phyloP scores from a whole-genome alignment of 2,797 vertebrate genomes.

The Florisuga fusca region DNA sequence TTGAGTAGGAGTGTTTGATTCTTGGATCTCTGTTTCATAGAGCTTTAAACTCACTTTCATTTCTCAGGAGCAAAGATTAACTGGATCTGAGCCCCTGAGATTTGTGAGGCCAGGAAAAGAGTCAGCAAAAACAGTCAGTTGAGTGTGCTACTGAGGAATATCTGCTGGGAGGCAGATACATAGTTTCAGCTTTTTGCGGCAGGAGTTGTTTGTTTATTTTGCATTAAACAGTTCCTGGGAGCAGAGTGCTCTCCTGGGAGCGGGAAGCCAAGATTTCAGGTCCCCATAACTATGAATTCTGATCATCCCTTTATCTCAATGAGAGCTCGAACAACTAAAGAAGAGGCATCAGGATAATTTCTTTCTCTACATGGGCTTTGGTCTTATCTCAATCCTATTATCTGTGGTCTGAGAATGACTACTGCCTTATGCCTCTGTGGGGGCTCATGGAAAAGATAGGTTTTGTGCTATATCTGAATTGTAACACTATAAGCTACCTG shows the following conservation, averaged over 20 bases:
- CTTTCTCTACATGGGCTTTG: not conserved
- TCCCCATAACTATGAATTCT: not conserved
- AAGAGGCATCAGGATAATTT: not conserved
- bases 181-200: not conserved
- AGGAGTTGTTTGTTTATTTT: slow-evolving; percentile 19
- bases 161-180: not conserved
- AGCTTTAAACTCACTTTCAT: not conserved
- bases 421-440: not conserved
- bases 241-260: not conserved
- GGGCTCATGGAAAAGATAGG: not conserved
- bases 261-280: not conserved
- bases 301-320: not conserved
- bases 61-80: not conserved
- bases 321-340: not conserved
- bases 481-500: slow-evolving; percentile 27
- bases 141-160: not conserved
- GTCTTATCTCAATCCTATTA: not conserved
- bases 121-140: not conserved
- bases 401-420: not conserved
- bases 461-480: not conserved
- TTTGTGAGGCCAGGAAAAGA: not conserved
- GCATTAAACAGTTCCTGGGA: not conserved
- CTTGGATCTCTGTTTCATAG: not conserved
- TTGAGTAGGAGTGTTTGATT: not conserved
- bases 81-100: not conserved